Base-by-base conservation (phyloP, 2,113 vertebrate genomes). In the Phyllostomus discolor region DNA sequence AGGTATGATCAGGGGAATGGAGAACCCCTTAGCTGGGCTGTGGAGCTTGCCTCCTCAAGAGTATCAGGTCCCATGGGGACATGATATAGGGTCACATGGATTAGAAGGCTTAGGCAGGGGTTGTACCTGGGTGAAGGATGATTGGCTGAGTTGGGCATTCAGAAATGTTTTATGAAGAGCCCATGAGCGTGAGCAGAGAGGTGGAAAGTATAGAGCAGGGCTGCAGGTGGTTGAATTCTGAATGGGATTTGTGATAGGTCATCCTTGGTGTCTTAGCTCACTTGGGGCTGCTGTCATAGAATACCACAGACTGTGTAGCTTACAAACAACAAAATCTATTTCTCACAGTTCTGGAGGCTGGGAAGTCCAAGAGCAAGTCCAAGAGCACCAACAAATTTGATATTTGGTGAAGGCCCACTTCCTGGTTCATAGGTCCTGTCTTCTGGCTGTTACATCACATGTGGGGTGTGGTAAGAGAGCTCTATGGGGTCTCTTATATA, bases 1-100 rank as follows among this genome's bases (percentile, higher is more conserved):
- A 12, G 26, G 11, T 11, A 6, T 12, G 76, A 43, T 10, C 17
- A 20, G 10, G 7, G 2, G 7, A 33, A 52, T 31, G 54, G 46
- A 83, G 73, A 52, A 33, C 38, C 10, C 2, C 12, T 50, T 10
- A 1, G 2, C 2, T 15, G 12, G 7, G 3, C 2, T 54, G 5
- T 46, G 62, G 38, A 66, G 1, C 57, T 20, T 0, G 9, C 2
- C 8, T 59, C 33, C 28, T 17, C 10, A 35, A 19, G 43, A 8
- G 6, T 35, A 10, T 76, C 12, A 41, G 2, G 28, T 9, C 19
- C 1, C 15, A 1, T 5, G 64, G 12, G 11, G n/a, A 75, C 4
- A 62, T 87, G 79, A 28, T 46, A 43, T 1, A 0, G 78, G 15
- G 35, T 50, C n/a, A 20, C 3, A 12, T 2, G 33, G 76, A 11